Base-by-base conservation (phyloP, 2,888 invertebrate genomes). In the Diarsia mendica region DNA sequence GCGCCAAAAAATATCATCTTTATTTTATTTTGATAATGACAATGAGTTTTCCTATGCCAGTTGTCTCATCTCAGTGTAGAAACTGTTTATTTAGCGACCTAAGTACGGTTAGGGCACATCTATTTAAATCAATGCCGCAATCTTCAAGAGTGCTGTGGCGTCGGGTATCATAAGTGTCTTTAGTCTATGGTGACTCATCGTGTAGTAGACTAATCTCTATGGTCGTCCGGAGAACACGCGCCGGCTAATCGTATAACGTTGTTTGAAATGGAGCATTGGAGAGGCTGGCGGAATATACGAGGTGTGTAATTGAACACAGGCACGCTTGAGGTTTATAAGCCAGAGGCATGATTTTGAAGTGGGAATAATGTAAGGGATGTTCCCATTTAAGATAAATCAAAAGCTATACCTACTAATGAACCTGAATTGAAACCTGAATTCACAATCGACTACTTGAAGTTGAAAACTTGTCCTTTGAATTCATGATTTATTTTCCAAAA, bases 171-270 rank as follows among this genome's bases (percentile, higher is more conserved):
- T 79, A 80, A 83, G 84, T 79, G 60, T 64, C 79, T 70, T 64
- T 48, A 65, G 58, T 74, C 67, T 67, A 72, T 69, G 72, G 72
- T 83, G 85, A 83, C 71, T 81, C 82, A 85, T 81, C 82, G 61
- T 81, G 46, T 67, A 63, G 46, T 67, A 63, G 67, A 71, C 75
- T 87, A 85, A 85, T 87, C 85, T 85, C 71, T 74, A 51, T 51
- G 55, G 60, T 53, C 75, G 75, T 73, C 28, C 66, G 61, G 51
- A 76, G 61, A 71, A 76, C 82, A 83, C 82, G 82, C 82, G 82
- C 85, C 85, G 33, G 76, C 77, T 73, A 83, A 85, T 81, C 65
- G 70, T 5, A 8, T 71, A 84, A 75, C 70, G 77, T 75, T 68
- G 75, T 85, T 73, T 70, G 72, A 82, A 81, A 81, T 72, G 77